Evolutionary conservation across 2,113 vertebrate species (phyloP).

Genomic region (Microcebus ravelobensis): DNA sequence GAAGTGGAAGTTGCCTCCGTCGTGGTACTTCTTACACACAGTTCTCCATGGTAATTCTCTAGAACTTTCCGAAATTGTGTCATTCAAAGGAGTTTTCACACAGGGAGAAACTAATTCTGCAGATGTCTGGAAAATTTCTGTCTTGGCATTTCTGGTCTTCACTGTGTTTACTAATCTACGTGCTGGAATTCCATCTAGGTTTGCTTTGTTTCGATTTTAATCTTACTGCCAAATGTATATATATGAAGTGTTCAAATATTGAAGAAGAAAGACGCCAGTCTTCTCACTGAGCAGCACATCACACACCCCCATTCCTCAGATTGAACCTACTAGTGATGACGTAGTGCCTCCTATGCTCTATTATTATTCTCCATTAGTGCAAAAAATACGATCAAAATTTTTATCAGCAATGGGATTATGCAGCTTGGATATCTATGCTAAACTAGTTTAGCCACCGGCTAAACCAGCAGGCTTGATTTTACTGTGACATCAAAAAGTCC

Average conservation of each 20-base stretch:
- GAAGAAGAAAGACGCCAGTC: background rate
- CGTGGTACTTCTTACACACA: background rate
- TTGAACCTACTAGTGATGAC: background rate
- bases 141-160: background rate
- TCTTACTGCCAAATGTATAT: background rate
- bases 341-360: accelerated
- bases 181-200: background rate
- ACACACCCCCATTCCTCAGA: background rate
- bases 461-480: background rate
- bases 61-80: background rate
- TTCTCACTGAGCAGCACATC: background rate
- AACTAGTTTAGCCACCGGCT: background rate
- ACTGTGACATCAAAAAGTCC: background rate
- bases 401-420: background rate
- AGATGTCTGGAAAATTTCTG: background rate
- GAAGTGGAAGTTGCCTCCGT: background rate
- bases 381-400: background rate
- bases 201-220: background rate
- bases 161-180: background rate
- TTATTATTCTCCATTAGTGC: background rate
- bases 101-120: background rate
- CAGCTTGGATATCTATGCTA: background rate
- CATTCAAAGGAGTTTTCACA: background rate
- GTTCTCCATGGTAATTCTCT: background rate
- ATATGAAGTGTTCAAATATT: background rate